Evolutionary conservation across 1,140 invertebrate species (phyloP), one percentile per base, ranked within the genome.

Genomic region (Apis florea): DNA sequence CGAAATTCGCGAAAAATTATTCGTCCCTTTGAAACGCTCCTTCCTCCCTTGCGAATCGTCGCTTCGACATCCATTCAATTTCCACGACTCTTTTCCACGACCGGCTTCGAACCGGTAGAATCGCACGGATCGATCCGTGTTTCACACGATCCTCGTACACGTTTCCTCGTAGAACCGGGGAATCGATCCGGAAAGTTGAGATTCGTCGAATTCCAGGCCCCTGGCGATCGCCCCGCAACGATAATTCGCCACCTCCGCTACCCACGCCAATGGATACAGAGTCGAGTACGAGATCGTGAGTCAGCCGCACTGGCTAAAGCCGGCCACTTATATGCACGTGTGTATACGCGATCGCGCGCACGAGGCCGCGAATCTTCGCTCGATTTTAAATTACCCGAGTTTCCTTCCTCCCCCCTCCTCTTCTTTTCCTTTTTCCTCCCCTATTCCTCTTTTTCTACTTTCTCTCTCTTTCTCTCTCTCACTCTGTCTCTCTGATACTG

Each of bases 321-420:
- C 31, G 70, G 24, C 24, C 11, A n/a, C 26, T n/a, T 47, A 17
- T 47, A 17, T 68, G 69, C 56, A 71, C 11, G 51, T 40, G 6
- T 68, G 49, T 71, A 71, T 19, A 31, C 51, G 82, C 80, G 85
- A 59, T 85, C 83, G 82, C 84, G 80, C 86, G 83, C 82, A 75
- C 74, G 56, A 21, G 86, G 31, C 31, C 79, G 77, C 85, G 85
- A 83, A 90, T 90, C 89, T 88, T 89, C 88, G 89, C 89, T 90
- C 88, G 89, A 89, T 90, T 89, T 90, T 89, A 90, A 89, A 90
- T 90, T 90, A 89, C 85, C 89, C 87, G 83, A 90, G 80, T 89
- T 40, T 90, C 31, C 2, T 40, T 40, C 31, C 31, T 40, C 31
- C 6, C 4, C 31, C 31, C 31, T 40, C 2, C 31, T 40, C 31